Conservation (phyloP, 2,888 invertebrate species). For the Onthophagus sagittarius region DNA sequence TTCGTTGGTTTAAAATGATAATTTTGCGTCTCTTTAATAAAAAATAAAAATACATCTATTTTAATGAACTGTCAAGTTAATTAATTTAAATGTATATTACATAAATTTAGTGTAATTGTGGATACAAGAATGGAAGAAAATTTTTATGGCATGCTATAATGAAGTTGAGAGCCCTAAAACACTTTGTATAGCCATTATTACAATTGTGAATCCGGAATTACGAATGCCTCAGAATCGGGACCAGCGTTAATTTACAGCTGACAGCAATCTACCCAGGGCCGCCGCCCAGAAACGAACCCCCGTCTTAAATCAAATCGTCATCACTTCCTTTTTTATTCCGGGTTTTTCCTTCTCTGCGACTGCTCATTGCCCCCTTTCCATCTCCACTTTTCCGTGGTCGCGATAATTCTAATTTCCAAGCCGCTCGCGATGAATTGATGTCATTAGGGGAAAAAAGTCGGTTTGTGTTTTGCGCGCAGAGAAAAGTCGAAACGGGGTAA, state of each 20-base stretch:
- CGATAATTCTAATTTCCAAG: slow-evolving; percentile 23
- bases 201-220: neutral
- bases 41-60: too few relatives aligned
- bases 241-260: neutral
- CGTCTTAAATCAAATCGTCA: neutral
- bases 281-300: neutral
- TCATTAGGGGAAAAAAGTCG: slow-evolving; percentile 15
- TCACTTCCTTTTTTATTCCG: neutral
- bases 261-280: neutral
- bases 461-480: neutral
- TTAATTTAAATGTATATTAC: too few relatives aligned
- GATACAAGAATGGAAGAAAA: too few relatives aligned
- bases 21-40: too few relatives aligned
- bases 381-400: neutral
- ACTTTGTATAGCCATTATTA: neutral
- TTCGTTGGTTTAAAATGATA: too few relatives aligned
- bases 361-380: neutral
- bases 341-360: neutral
- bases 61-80: too few relatives aligned
- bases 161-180: neutral
- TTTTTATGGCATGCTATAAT: neutral
- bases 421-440: slow-evolving; percentile 16
- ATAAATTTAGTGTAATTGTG: too few relatives aligned
- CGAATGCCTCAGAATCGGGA: neutral
- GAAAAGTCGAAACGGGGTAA: neutral